Evolutionary conservation across 2,888 invertebrate genomes (phyloP).

Genomic region (Aleiodes testaceus): DNA sequence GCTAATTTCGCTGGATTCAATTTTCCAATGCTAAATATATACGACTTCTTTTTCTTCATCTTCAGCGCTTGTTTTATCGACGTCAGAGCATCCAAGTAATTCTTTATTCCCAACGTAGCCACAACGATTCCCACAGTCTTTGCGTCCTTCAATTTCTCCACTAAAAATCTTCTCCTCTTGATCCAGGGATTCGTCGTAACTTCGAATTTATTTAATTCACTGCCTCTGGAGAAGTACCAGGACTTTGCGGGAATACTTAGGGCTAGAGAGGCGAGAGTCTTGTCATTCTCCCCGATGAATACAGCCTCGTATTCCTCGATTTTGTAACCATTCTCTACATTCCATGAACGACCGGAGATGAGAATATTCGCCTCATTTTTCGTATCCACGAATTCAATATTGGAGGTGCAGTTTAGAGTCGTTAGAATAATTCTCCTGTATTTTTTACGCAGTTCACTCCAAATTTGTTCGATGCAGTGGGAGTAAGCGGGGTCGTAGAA

Average conservation of each 20-base stretch:
- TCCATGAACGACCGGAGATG: conserved; percentile 63
- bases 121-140: conserved; percentile 89
- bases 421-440: conserved; percentile 57
- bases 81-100: conserved; percentile 84
- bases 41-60: conserved; percentile 87
- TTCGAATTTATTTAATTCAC: conserved; percentile 70
- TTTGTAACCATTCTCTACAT: conserved; percentile 57
- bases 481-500: conserved; percentile 82
- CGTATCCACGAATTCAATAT: conserved; percentile 55
- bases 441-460: conserved; percentile 51
- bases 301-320: conserved; percentile 77
- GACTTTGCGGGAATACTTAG: conserved; percentile 74
- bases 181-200: conserved; percentile 78
- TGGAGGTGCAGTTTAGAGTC: conserved; percentile 61
- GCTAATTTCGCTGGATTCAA: conserved; percentile 95
- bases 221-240: conserved; percentile 75
- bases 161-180: conserved; percentile 85
- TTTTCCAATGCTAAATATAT: conserved; percentile 94
- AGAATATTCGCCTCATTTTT: conserved; percentile 45
- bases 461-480: conserved; percentile 73
- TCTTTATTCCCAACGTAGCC: conserved; percentile 90
- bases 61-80: conserved; percentile 81
- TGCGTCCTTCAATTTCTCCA: conserved; percentile 95
- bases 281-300: conserved; percentile 80
- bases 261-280: conserved; percentile 79